Evolutionary conservation across 2,888 invertebrate genomes (phyloP).

Genomic region (Melikaiella ostensackeni): DNA sequence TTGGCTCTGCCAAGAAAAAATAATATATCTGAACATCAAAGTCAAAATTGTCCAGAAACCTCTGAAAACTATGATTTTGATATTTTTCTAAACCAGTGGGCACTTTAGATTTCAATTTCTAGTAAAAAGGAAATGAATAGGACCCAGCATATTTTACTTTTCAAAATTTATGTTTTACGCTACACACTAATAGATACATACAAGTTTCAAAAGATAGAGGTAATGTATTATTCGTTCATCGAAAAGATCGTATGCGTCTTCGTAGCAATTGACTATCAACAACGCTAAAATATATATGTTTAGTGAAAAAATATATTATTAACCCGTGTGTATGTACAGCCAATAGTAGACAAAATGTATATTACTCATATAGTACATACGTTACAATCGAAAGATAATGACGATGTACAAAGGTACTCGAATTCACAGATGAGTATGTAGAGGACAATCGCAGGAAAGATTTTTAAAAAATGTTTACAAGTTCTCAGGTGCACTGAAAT

Average conservation of each 20-base stretch:
- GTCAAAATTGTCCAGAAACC: no score
- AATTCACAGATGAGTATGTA: background rate
- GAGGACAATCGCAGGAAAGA: background rate
- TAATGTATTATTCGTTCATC: background rate
- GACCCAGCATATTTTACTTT: background rate
- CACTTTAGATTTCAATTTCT: no score
- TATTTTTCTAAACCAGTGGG: no score
- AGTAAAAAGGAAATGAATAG: background rate
- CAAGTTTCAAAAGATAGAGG: background rate
- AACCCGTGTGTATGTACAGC: conserved; percentile 23
- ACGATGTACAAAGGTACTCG: background rate
- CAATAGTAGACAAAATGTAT: conserved; percentile 17
- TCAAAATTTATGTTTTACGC: background rate
- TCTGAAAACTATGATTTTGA: no score
- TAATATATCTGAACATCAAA: background rate
- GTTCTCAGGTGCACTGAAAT: background rate
- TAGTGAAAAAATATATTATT: conserved; percentile 39
- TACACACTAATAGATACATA: background rate
- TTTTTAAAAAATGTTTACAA: background rate
- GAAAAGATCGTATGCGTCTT: background rate
- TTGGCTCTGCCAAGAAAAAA: no score
- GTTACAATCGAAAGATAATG: background rate
- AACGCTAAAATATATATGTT: conserved; percentile 32
- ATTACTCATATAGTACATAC: conserved; percentile 40
- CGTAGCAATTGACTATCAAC: no score